Base-by-base conservation (phyloP, 2,113 vertebrate species). In the Cnemophilus loriae region DNA sequence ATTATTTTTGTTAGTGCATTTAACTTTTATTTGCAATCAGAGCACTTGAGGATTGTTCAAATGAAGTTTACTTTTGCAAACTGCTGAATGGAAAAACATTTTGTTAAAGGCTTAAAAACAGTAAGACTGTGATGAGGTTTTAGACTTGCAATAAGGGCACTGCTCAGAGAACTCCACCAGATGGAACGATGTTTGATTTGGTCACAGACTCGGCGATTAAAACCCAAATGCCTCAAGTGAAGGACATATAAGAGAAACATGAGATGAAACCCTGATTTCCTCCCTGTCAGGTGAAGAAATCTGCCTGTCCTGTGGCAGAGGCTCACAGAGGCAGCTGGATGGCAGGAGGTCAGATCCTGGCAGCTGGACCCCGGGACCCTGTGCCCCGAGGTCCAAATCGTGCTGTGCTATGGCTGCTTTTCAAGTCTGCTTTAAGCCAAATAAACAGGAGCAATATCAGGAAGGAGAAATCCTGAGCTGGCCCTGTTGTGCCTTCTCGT, bases 11-110 rank as follows among this genome's bases (percentile, higher is more conserved):
- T 94, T 96, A 96, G 90, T 52, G 71, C 55, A 92, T 96, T 97
- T 96, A 97, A 96, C 78, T 95, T 96, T 95, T 91, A 96, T 93
- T 89, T 96, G 90, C 94, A 89, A 97, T 96, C 94, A 97, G 95
- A 91, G 96, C 89, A 78, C 75, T 96, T 89, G 63, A 95, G 91
- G 77, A 93, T 97, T 96, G 95, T 81, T 92, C 57, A 75, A 41
- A 83, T 93, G 59, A 95, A 96, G 95, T 91, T 84, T 96, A 90
- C 95, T 97, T 97, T 93, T 44, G 92, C 53, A 97, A 98, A 94
- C 88, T 94, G 92, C 84, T 33, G 78, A 83, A 96, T 22, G 24
- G 77, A 90, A 97, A 95, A 95, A 96, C 60, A 83, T 88, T 75
- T 65, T 63, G 81, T 82, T 81, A 81, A 94, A 90, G 87, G 92